phyloP scores from a whole-genome alignment of 2,888 invertebrate genomes.

The Taphrorychus bicolor region DNA sequence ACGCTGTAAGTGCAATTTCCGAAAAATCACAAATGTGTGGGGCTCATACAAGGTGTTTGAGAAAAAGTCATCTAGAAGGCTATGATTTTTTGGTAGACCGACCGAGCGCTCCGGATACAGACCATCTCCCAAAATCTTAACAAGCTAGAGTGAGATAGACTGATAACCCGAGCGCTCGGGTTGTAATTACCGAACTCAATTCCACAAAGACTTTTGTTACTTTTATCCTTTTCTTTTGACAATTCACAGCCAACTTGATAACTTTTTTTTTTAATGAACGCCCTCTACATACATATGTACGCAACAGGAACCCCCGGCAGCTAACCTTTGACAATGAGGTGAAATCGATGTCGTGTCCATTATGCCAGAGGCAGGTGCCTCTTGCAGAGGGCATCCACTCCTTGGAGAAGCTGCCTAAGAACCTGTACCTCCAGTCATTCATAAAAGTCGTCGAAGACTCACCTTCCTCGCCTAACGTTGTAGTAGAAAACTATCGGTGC shows the following conservation, averaged over 20 bases:
- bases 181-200: too few relatives aligned
- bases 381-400: conserved; percentile 63
- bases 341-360: conserved; percentile 61
- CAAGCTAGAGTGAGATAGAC: too few relatives aligned
- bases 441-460: conserved; percentile 61
- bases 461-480: conserved; percentile 34
- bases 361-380: conserved; percentile 63
- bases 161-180: too few relatives aligned
- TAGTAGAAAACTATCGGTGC: conserved; percentile 49
- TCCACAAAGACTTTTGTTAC: neutral
- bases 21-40: neutral
- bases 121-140: too few relatives aligned
- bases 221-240: too few relatives aligned
- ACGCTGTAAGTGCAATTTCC: too few relatives aligned
- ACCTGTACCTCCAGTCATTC: conserved; percentile 71
- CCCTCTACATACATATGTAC: too few relatives aligned
- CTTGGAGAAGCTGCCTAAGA: conserved; percentile 68
- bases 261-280: too few relatives aligned
- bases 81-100: too few relatives aligned
- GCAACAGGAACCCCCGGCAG: conserved; percentile 1
- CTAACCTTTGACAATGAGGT: conserved; percentile 28
- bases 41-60: neutral
- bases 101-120: too few relatives aligned
- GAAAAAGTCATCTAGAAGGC: too few relatives aligned
- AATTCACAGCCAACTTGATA: too few relatives aligned